Evolutionary conservation across 1,140 invertebrate species (phyloP).

Genomic region (Harpegnathos saltator): DNA sequence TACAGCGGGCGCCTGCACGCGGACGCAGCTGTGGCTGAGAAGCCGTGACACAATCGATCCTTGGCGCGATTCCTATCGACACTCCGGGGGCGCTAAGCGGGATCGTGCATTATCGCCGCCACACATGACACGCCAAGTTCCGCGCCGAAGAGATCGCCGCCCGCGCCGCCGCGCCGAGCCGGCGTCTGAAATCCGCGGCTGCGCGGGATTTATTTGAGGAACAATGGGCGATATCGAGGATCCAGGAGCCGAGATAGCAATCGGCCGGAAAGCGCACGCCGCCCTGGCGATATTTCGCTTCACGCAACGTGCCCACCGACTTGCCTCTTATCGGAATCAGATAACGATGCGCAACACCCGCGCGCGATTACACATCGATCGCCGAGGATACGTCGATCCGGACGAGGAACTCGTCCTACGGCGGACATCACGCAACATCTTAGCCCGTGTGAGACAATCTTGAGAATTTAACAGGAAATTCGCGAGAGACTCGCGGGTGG

Average conservation of each 20-base stretch:
- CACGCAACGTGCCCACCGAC: too few relatives aligned
- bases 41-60: conserved; percentile 68
- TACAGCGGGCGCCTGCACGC: conserved; percentile 42
- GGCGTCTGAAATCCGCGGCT: conserved; percentile 1
- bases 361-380: too few relatives aligned
- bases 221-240: neutral
- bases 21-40: conserved; percentile 67
- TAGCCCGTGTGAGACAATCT: too few relatives aligned
- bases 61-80: conserved; percentile 61
- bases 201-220: neutral
- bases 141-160: conserved; percentile 21
- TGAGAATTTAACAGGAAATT: too few relatives aligned
- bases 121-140: conserved; percentile 18
- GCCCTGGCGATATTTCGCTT: too few relatives aligned
- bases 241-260: neutral
- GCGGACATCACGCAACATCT: too few relatives aligned
- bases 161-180: conserved; percentile 3
- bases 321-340: too few relatives aligned
- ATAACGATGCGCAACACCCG: too few relatives aligned
- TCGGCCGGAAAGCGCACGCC: neutral
- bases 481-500: too few relatives aligned
- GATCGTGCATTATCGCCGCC: conserved; percentile 51
- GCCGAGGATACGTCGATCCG: too few relatives aligned
- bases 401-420: too few relatives aligned
- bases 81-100: conserved; percentile 29